phyloP scores from a whole-genome alignment of 53 echinoderm and acorn worm species.

The Holothuria leucospilota region DNA sequence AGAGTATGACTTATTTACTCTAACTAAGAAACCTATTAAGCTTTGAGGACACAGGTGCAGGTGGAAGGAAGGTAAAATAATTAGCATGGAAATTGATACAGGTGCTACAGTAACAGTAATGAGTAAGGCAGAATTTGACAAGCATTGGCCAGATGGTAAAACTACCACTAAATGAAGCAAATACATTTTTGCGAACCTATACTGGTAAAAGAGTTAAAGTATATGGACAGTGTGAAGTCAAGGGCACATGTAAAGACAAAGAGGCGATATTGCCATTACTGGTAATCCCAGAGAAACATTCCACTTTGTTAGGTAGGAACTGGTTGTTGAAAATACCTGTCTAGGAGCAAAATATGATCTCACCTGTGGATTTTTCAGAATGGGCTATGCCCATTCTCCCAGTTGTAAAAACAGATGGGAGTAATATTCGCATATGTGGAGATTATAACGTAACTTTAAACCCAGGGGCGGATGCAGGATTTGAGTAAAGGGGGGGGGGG shows the following conservation, averaged over 20 bases:
- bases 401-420: constrained; percentile 56
- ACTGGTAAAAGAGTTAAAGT: constrained; percentile 35
- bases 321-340: too few relatives aligned
- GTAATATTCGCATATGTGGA: constrained; percentile 64
- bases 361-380: constrained; percentile 63
- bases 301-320: constrained; percentile 39
- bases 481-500: too few relatives aligned
- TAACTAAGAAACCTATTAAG: neutral
- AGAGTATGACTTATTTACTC: constrained; percentile 25
- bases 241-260: constrained; percentile 10
- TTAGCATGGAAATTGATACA: constrained; percentile 57
- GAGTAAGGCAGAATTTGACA: constrained; percentile 29
- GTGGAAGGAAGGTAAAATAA: constrained; percentile 14
- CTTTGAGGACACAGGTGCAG: neutral
- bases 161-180: neutral
- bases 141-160: constrained; percentile 23
- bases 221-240: neutral
- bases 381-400: constrained; percentile 71
- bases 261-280: constrained; percentile 16
- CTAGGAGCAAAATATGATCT: constrained; percentile 44
- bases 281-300: constrained; percentile 12
- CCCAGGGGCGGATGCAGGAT: too few relatives aligned
- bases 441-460: constrained; percentile 72
- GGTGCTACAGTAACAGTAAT: constrained; percentile 51
- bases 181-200: too few relatives aligned